Evolutionary conservation across 1,140 invertebrate species (phyloP), one percentile per base, ranked within the genome.

Genomic region (Heliconius hermathena): DNA sequence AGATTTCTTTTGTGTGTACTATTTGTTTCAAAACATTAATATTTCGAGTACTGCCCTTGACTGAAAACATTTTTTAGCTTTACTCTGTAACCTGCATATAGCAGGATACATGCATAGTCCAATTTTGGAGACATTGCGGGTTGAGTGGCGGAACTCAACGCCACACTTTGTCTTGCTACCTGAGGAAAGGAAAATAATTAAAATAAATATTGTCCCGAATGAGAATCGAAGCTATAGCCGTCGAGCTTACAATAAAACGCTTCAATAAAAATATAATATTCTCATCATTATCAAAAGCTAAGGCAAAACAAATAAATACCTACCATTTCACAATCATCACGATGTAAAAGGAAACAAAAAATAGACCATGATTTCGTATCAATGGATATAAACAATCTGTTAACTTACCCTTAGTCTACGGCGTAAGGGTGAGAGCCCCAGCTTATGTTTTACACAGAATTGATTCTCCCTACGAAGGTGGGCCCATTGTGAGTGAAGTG

Each of bases 381-480:
- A 66, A 66, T 66, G 57, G 57, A 66, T 66, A 66, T 4, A 66
- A 66, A 13, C 57, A 66, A 26, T 66, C 57, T 66, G 57, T 66
- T 66, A 26, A 26, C 57, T 4, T 66, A 66, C 57, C 22, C 57
- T 22, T 26, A 29, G 57, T 26, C 57, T 26, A 13, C 18, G 8
- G 20, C 57, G n/a, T 11, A 52, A 66, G 57, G 57, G 57, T 66
- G n/a, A 26, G 57, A 66, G 22, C 22, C 71, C 74, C 57, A 79
- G 52, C 41, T 71, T 78, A 78, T 86, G 87, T 81, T 79, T 83
- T 85, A 83, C 85, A 75, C 74, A 82, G 89, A 89, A 91, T 91
- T 91, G 89, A 90, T 91, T 89, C 87, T 84, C 79, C 78, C 82
- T 83, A 76, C 78, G 78, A 82, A 82, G 81, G 80, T 82, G 83